Percentiles rank a stretch among this genome's conserved stretches.
phyloP scores from a whole-genome alignment of 2,797 vertebrate genomes.

The Sebastes paucispinis region DNA sequence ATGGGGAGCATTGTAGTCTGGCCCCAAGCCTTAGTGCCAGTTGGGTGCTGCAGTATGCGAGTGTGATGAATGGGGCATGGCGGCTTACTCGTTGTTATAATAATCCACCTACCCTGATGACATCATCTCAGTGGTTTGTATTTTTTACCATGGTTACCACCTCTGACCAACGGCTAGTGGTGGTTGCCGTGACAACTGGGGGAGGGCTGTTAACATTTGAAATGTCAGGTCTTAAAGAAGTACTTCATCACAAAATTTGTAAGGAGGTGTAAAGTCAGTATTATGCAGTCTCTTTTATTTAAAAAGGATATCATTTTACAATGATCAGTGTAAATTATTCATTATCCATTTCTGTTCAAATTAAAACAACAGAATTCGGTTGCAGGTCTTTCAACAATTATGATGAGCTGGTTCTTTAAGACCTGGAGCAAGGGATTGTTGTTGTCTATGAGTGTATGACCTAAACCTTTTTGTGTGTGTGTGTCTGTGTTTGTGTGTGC shows the following conservation, averaged over 20 bases:
- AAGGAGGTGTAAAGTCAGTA: neutral
- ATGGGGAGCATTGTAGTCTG: constrained; percentile 37
- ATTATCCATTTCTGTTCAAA: neutral
- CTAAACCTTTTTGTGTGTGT: neutral
- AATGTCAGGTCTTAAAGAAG: constrained; percentile 55
- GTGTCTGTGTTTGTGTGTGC: neutral
- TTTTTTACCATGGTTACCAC: constrained; percentile 69
- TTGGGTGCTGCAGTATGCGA: constrained; percentile 65
- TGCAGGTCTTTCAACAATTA: neutral
- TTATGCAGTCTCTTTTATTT: neutral
- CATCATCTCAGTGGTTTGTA: constrained; percentile 75
- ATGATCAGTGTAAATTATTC: neutral
- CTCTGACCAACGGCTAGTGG: constrained; percentile 64
- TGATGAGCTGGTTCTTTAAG: constrained; percentile 52
- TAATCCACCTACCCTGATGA: constrained; percentile 99
- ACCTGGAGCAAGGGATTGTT: constrained; percentile 21
- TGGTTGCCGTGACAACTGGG: constrained; percentile 60
- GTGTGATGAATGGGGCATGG: constrained; percentile 75
- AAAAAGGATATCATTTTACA: neutral
- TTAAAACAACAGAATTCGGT: neutral
- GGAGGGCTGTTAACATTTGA: neutral
- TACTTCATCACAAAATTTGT: neutral
- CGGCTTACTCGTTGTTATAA: constrained; percentile 93
- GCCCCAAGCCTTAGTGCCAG: constrained; percentile 39
- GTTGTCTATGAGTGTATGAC: neutral